Conservation (phyloP, 2,797 vertebrate genomes). For the Eupleurogrammus muticus region DNA sequence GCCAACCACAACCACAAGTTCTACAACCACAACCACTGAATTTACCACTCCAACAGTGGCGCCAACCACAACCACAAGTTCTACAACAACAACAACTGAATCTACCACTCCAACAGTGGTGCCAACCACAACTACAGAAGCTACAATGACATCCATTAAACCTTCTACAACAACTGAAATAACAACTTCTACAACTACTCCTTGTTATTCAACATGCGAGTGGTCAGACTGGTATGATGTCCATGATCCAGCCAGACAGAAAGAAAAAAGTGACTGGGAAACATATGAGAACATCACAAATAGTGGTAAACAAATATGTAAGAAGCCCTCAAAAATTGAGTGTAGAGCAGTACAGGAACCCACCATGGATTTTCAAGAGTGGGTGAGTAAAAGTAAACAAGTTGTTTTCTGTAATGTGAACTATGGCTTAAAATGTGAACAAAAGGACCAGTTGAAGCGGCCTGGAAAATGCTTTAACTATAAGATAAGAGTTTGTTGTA, state of each 20-base stretch:
- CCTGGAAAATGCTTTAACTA: constrained; percentile 78
- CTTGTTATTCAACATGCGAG: constrained; percentile 53
- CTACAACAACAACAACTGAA: too few species aligned
- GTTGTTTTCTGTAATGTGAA: constrained; percentile 61
- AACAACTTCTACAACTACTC: not conserved
- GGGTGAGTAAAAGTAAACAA: not conserved
- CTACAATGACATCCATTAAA: not conserved
- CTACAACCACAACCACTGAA: not conserved
- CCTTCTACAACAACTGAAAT: constrained; percentile 12
- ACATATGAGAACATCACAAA: constrained; percentile 79
- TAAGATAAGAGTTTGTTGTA: constrained; percentile 72
- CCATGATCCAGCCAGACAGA: not conserved
- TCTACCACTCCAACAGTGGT: not conserved
- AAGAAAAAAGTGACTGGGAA: constrained; percentile 73
- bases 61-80: too few species aligned
- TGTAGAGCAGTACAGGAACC: constrained; percentile 45
- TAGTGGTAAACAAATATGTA: constrained; percentile 60
- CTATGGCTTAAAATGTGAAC: constrained; percentile 71
- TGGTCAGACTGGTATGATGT: constrained; percentile 83
- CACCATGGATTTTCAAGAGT: constrained; percentile 38
- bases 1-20: not conserved
- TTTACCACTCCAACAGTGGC: not conserved
- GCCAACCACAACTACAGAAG: not conserved
- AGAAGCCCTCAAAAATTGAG: constrained; percentile 50
- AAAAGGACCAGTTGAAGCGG: constrained; percentile 12